Percentiles rank a stretch among this genome's conserved stretches.
These are phyloP conservation scores for Lycorma delicatula DNA, from an alignment of 1,140 invertebrate genomes.

Conservation along the genomic window DNA sequence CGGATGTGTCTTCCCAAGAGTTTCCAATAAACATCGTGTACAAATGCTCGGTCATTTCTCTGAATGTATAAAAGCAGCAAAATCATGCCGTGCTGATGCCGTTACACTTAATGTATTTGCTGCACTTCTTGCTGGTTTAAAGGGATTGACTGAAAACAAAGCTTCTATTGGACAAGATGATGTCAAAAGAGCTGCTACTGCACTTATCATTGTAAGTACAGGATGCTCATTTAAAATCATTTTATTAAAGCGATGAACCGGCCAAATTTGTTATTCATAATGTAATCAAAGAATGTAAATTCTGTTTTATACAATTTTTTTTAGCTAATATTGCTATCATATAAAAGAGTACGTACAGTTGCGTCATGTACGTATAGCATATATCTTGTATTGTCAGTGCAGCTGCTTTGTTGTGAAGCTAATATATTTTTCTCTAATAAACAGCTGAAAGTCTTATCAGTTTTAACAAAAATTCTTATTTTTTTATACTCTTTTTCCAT, in stretches of 20 bases:
- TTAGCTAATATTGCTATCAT: too few relatives aligned
- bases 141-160: constrained; percentile 81
- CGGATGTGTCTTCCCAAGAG: constrained; percentile 86
- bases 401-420: too few relatives aligned
- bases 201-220: constrained; percentile 56
- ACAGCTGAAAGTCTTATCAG: too few relatives aligned
- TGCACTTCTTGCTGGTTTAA: constrained; percentile 80
- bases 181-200: constrained; percentile 75
- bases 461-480: too few relatives aligned
- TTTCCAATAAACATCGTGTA: constrained; percentile 88
- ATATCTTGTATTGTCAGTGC: too few relatives aligned
- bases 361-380: too few relatives aligned
- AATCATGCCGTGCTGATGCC: constrained; percentile 84
- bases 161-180: constrained; percentile 79
- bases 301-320: not conserved
- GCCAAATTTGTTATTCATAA: too few relatives aligned
- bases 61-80: constrained; percentile 88
- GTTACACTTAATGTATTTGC: constrained; percentile 97
- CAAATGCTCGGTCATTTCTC: constrained; percentile 96
- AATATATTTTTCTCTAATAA: too few relatives aligned
- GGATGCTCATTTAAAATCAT: not conserved
- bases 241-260: too few relatives aligned
- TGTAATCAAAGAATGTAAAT: too few relatives aligned
- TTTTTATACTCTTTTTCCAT: too few relatives aligned
- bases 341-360: too few relatives aligned